phyloP scores from a whole-genome alignment of 2,113 vertebrate genomes.

The Bos taurus region ARS-UCD2.0 NC_037346.1:45794501-45795000 shows the following conservation, averaged over 20 bases:
- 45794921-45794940: rapidly evolving
- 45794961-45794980: not conserved
- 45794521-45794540: not conserved
- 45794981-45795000: not conserved
- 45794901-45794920: not conserved
- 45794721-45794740: not conserved
- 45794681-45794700: not conserved
- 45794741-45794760: not conserved
- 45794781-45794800: not conserved
- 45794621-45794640: not conserved
- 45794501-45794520: not conserved
- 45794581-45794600: not conserved
- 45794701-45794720: not conserved
- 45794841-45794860: not conserved
- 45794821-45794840: not conserved
- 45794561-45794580: not conserved
- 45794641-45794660: not conserved
- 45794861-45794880: not conserved
- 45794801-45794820: not conserved
- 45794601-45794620: not conserved
- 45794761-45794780: not conserved
- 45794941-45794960: not conserved
- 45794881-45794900: not conserved
- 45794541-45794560: not conserved
- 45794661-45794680: not conserved